Percentiles rank a stretch among this genome's conserved stretches.
These are phyloP conservation scores for Neuroscelio doddi DNA, from an alignment of 2,888 invertebrate genomes.

Conservation along the genomic window DNA sequence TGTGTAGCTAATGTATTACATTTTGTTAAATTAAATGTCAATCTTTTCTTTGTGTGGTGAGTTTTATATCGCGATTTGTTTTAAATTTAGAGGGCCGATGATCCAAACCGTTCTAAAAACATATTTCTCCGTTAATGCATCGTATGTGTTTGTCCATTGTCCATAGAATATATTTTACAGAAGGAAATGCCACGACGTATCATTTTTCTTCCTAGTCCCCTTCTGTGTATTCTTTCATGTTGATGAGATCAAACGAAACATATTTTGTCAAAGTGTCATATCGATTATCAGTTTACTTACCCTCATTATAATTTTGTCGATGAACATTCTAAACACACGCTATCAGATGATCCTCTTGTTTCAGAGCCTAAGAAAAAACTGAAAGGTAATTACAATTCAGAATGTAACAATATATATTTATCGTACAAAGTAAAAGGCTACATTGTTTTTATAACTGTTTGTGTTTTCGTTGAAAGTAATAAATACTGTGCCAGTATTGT, in stretches of 20 bases:
- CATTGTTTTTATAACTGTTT: constrained; percentile 51
- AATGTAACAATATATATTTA: constrained; percentile 60
- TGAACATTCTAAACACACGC: constrained; percentile 71
- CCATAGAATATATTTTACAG: constrained; percentile 20
- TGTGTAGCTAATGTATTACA: neutral
- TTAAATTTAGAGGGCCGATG: constrained; percentile 23
- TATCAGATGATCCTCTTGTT: constrained; percentile 79
- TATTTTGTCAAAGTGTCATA: constrained; percentile 15
- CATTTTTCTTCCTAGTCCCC: constrained; percentile 12
- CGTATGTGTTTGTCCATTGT: constrained; percentile 26
- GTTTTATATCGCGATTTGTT: constrained; percentile 9
- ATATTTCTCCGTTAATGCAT: constrained; percentile 22
- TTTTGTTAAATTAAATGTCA: neutral
- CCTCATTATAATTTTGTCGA: constrained; percentile 60
- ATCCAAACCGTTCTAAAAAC: constrained; percentile 9
- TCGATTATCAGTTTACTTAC: constrained; percentile 10
- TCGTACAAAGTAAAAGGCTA: constrained; percentile 56
- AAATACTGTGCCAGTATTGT: constrained; percentile 44
- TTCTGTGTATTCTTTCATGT: constrained; percentile 1
- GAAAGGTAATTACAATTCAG: constrained; percentile 74
- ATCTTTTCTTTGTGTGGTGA: constrained; percentile 31
- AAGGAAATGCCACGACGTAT: constrained; percentile 12
- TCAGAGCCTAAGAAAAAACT: constrained; percentile 88
- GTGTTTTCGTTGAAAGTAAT: constrained; percentile 43
- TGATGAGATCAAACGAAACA: constrained; percentile 5